Evolutionary conservation across 1,140 invertebrate genomes (phyloP), one percentile per base, ranked within the genome.

Genomic region (Sminthurinus signatus): DNA sequence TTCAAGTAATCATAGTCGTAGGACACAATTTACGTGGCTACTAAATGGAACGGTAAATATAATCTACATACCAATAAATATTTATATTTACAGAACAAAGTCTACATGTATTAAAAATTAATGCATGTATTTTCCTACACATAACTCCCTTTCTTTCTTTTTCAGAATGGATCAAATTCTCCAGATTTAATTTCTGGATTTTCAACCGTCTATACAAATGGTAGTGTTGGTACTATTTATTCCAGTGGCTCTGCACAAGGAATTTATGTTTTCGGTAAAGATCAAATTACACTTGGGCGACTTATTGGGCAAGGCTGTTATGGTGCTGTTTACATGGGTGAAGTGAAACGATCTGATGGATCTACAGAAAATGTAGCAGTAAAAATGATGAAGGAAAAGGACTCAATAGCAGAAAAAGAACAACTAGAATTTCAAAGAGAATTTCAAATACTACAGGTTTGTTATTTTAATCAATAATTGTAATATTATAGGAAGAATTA

Each of bases 251-350:
- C 70, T 1, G 70, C 70, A 32, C 64, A 64, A 60, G 70, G 67
- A 64, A 72, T 72, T 51, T 72, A 72, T 43, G 70, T 63, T 27
- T 72, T 72, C 50, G 65, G 60, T 14, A 69, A 67, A 25, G 62
- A 72, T 62, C 70, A 72, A 67, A 59, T 72, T 19, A 65, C 62
- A 15, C 63, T 85, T 2, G 82, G 83, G 74, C 80, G 80, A 5
- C 76, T 77, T 64, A 82, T 86, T 62, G 84, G 84, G 28, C 80
- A 83, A 78, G 87, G 87, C 19, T 85, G 83, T 75, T 88, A 87
- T 75, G 87, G 86, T 0, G 84, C 86, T 72, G 87, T 88, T 17
- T 85, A 81, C 71, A 80, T 81, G 69, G 87, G 84, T 1, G 80
- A 77, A 1, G 74, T 86, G 39, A 82, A 83, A 61, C 76, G 79